These are phyloP conservation scores for Sycobia sp. DNA, from an alignment of 1,140 invertebrate species.

Conservation along the genomic window DNA sequence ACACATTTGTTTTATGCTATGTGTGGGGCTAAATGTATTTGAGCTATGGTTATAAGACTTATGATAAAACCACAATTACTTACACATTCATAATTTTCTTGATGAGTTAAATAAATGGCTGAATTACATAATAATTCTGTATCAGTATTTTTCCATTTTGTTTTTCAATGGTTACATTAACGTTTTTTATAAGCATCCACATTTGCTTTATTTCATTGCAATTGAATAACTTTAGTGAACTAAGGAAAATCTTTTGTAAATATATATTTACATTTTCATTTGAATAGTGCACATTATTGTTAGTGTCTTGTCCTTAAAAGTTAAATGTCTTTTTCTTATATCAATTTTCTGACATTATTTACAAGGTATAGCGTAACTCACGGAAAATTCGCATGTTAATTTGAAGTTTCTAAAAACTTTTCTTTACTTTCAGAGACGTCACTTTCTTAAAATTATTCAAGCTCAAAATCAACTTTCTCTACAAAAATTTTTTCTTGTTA, in stretches of 20 bases:
- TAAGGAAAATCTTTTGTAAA: constrained; percentile 25
- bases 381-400: constrained; percentile 9
- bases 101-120: constrained; percentile 27
- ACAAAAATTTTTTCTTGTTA: constrained; percentile 5
- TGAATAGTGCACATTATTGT: constrained; percentile 20
- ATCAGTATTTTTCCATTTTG: constrained; percentile 13
- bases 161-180: constrained; percentile 2
- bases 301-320: constrained; percentile 6
- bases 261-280: constrained; percentile 29
- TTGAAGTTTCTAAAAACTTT: constrained; percentile 12
- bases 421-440: constrained; percentile 19
- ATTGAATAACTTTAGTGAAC: constrained; percentile 12
- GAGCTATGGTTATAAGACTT: constrained; percentile 38
- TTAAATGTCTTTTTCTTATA: constrained; percentile 16
- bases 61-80: constrained; percentile 42
- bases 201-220: too few species aligned
- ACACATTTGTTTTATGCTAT: constrained; percentile 43
- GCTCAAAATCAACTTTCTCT: constrained; percentile 7
- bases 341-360: constrained; percentile 25
- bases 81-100: constrained; percentile 40
- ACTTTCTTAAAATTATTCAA: constrained; percentile 28
- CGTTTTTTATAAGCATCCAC: too few species aligned
- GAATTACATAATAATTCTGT: constrained; percentile 22
- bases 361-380: constrained; percentile 24
- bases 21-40: constrained; percentile 37